Conservation (phyloP, 1,140 invertebrate genomes). For the Halictus rubicundus region DNA sequence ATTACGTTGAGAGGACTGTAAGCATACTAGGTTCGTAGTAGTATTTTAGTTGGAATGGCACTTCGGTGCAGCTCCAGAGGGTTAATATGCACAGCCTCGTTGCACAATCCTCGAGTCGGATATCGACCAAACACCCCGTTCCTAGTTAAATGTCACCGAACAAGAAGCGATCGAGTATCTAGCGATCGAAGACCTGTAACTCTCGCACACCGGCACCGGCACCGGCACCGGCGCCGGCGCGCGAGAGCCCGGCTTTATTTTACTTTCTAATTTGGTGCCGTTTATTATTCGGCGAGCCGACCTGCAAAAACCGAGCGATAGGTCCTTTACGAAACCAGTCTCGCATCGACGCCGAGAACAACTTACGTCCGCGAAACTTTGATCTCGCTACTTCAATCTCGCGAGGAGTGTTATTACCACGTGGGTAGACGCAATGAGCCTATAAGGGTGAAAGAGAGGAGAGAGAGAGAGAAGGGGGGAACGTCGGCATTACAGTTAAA, state of each 20-base stretch:
- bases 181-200: neutral
- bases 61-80: no score
- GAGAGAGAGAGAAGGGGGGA: neutral
- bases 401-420: slow-evolving; percentile 35
- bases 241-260: neutral
- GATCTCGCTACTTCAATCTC: slow-evolving; percentile 37
- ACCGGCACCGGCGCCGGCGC: no score
- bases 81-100: neutral
- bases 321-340: slow-evolving; percentile 1
- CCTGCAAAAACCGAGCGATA: neutral
- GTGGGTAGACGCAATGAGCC: slow-evolving; percentile 21
- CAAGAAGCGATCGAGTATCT: neutral
- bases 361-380: slow-evolving; percentile 13
- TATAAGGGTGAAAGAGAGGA: no score
- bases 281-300: neutral
- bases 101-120: neutral
- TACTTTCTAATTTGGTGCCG: slow-evolving; percentile 14
- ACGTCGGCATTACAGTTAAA: slow-evolving; percentile 22
- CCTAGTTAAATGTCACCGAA: neutral
- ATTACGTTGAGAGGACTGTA: no score
- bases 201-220: no score
- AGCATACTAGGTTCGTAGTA: no score
- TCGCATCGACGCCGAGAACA: neutral
- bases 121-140: neutral
- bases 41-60: no score